Evolutionary conservation across 2,888 invertebrate species (phyloP), one percentile per base, ranked within the genome.

Genomic region (Drosophila hamatofila): DNA sequence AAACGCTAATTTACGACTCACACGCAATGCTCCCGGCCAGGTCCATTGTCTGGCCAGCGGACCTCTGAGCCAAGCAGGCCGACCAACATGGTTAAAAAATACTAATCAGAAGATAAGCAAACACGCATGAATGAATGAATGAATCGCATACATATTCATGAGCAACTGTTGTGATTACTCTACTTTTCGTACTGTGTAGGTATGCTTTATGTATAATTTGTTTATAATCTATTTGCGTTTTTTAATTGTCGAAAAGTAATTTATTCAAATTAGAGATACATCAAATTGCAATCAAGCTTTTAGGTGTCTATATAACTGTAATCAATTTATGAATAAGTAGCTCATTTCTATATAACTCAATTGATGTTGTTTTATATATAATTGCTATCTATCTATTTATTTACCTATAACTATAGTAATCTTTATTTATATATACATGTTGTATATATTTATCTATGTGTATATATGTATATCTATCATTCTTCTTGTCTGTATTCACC

Each of bases 1-100:
- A 87, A 87, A 87, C 77, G 84, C 89, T 84, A 84, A 84, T 84
- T 89, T 81, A 79, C 71, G 54, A 59, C 71, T 51, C 82, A 65
- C 84, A 84, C 89, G 89, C 84, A 66, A 89, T 25, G 18, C 39
- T 2, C 39, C n/a, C 37, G 8, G 12, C 12, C 12, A 12, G n/a
- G 42, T 12, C 42, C 41, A 80, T 62, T 80, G 78, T 75, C 80
- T 42, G 59, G 33, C 41, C 54, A 54, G 39, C 65, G 35, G 11
- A 21, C 30, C 30, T 12, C n/a, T 12, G 1, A 12, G 11, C n/a
- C 11, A 61, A 48, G 46, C 58, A 33, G 16, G 42, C 61, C 62
- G n/a, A 39, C 25, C 33, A 21, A 14, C 59, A 57, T 61, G 33
- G 61, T 54, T 52, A 30, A 39, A 56, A 72, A 55, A 49, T 33